Evolutionary conservation across 1,140 invertebrate genomes (phyloP).

Genomic region (Drosophila littoralis): DNA sequence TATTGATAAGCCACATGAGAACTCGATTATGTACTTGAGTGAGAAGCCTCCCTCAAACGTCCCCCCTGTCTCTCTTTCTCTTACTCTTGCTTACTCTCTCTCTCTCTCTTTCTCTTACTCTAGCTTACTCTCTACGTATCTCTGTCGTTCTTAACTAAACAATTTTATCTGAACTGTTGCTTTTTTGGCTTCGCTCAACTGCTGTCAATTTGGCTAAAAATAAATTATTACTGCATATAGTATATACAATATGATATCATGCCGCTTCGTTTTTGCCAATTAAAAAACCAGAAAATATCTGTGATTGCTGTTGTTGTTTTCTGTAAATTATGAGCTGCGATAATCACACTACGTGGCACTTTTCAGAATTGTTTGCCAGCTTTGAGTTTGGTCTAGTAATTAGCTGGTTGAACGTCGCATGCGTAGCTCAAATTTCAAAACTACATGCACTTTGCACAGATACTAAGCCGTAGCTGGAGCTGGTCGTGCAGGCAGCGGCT

Average conservation of each 20-base stretch:
- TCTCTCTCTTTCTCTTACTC: slow-evolving; percentile 5
- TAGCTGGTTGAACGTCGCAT: slow-evolving; percentile 68
- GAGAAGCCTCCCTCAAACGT: neutral
- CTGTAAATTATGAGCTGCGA: slow-evolving; percentile 74
- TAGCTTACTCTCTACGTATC: neutral
- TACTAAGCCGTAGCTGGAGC: slow-evolving; percentile 44
- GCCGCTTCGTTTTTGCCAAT: slow-evolving; percentile 73
- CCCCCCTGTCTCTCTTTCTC: neutral
- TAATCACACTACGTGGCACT: slow-evolving; percentile 61
- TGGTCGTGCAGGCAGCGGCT: slow-evolving; percentile 26
- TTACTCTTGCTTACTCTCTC: neutral
- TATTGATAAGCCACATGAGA: slow-evolving; percentile 57
- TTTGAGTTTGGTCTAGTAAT: slow-evolving; percentile 76
- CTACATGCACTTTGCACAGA: slow-evolving; percentile 79
- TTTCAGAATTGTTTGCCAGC: slow-evolving; percentile 39
- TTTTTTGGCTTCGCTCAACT: slow-evolving; percentile 39
- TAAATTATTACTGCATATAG: slow-evolving; percentile 76
- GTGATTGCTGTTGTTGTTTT: slow-evolving; percentile 34
- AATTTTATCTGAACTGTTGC: slow-evolving; percentile 60
- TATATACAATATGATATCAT: slow-evolving; percentile 77
- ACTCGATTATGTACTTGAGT: slow-evolving; percentile 30
- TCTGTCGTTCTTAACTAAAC: slow-evolving; percentile 50
- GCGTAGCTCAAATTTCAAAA: slow-evolving; percentile 81
- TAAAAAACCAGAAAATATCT: slow-evolving; percentile 68
- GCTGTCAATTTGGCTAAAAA: slow-evolving; percentile 81